Percentiles rank a stretch among this genome's conserved stretches.
phyloP scores from a whole-genome alignment of 2,888 invertebrate genomes.

The Mythimna pallens region DNA sequence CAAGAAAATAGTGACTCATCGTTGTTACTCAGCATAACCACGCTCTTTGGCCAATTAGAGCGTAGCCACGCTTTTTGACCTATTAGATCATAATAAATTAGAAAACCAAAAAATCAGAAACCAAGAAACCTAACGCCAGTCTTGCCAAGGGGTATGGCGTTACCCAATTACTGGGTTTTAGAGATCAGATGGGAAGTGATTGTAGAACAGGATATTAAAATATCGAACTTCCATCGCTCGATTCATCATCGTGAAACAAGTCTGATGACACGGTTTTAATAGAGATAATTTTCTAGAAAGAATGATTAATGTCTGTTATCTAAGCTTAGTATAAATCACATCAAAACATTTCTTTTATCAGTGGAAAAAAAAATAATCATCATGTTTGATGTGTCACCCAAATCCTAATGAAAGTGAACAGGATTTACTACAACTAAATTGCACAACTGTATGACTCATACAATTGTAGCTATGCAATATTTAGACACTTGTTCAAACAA shows the following conservation, averaged over 20 bases:
- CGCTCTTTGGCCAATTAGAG: too few relatives aligned
- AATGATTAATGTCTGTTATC: constrained; percentile 22
- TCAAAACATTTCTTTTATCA: constrained; percentile 10
- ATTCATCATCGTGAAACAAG: not conserved
- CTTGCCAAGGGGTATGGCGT: too few relatives aligned
- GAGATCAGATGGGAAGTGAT: not conserved
- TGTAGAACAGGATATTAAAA: not conserved
- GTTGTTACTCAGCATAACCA: too few relatives aligned
- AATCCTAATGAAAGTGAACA: not conserved
- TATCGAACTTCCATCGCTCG: not conserved
- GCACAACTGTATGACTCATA: not conserved
- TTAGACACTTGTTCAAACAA: not conserved
- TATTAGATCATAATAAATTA: too few relatives aligned
- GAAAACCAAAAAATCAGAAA: too few relatives aligned
- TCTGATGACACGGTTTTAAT: not conserved
- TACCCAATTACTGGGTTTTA: too few relatives aligned
- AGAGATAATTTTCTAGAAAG: not conserved
- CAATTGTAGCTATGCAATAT: not conserved
- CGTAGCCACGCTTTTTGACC: too few relatives aligned
- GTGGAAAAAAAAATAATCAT: constrained; percentile 5
- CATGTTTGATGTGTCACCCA: constrained; percentile 13
- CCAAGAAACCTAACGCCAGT: too few relatives aligned
- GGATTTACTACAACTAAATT: not conserved
- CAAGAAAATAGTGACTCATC: too few relatives aligned
- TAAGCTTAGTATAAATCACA: not conserved